phyloP scores from a whole-genome alignment of 2,113 vertebrate genomes.

The Nerophis lumbriciformis region DNA sequence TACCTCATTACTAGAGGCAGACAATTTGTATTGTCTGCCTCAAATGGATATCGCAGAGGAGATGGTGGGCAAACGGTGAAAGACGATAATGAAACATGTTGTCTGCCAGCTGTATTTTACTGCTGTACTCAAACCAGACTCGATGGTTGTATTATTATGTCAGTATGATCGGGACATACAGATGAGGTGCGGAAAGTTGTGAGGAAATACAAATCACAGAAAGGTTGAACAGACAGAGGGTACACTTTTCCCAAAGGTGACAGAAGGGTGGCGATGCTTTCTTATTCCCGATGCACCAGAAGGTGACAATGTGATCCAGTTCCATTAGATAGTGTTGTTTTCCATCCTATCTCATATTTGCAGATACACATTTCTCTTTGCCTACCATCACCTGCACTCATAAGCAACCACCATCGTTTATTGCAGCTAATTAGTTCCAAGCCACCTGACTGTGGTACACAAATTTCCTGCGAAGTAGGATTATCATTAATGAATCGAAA shows the following conservation, averaged over 20 bases:
- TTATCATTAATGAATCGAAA: too few relatives aligned
- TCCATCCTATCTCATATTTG: neutral
- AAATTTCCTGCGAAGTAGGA: too few relatives aligned
- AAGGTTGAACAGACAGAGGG: conserved; percentile 29
- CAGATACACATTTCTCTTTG: conserved; percentile 8
- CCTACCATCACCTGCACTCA: neutral
- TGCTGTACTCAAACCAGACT: neutral
- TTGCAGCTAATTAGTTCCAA: too few relatives aligned
- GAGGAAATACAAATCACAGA: conserved; percentile 2
- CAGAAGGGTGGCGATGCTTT: conserved; percentile 28
- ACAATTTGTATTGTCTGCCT: conserved; percentile 35
- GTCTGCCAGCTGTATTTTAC: conserved; percentile 10
- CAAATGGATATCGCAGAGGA: neutral
- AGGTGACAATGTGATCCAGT: conserved; percentile 11
- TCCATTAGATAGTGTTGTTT: conserved; percentile 43
- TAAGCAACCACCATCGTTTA: neutral
- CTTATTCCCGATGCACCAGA: conserved; percentile 13
- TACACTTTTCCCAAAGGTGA: conserved; percentile 45
- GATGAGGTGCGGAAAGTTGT: too few relatives aligned
- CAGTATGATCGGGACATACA: conserved; percentile 2
- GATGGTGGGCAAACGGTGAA: conserved; percentile 5
- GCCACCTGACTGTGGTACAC: too few relatives aligned
- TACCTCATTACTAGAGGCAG: conserved; percentile 41
- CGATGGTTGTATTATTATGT: neutral
- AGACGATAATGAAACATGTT: conserved; percentile 28